These are phyloP conservation scores for Scomber scombrus DNA, from an alignment of 2,113 vertebrate species.

Conservation along the genomic window DNA sequence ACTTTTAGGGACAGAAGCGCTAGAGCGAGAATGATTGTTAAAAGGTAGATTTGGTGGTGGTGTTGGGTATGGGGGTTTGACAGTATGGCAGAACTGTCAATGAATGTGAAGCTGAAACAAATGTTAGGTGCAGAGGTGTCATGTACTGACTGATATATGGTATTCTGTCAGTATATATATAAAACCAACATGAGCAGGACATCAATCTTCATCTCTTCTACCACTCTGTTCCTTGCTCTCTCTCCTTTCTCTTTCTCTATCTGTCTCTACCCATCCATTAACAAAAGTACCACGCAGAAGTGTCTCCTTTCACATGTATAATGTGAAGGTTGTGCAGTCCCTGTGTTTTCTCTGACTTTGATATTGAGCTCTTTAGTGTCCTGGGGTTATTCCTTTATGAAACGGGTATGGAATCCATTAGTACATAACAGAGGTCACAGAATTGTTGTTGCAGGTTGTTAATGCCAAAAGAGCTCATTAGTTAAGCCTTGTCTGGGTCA, in stretches of 20 bases:
- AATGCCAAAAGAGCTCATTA: conserved; percentile 51
- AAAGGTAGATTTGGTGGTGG: conserved; percentile 23
- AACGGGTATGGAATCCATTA: conserved; percentile 12
- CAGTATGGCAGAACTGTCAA: conserved; percentile 8
- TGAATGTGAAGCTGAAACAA: conserved; percentile 25
- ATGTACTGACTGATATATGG: conserved; percentile 7
- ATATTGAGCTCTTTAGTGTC: not conserved
- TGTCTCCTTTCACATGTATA: not conserved
- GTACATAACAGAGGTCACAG: conserved; percentile 6
- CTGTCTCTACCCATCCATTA: not conserved
- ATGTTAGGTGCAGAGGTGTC: conserved; percentile 14
- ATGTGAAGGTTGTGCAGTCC: not conserved
- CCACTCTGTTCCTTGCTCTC: not conserved
- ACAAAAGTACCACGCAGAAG: not conserved
- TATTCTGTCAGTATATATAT: conserved; percentile 8
- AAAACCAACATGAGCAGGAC: not conserved
- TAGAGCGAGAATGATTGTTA: conserved; percentile 16
- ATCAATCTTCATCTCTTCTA: conserved; percentile 13
- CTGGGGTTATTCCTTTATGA: not conserved
- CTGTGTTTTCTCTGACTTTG: not conserved
- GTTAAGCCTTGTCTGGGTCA: conserved; percentile 12
- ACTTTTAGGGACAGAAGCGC: conserved; percentile 26
- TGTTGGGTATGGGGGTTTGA: not conserved
- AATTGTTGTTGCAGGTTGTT: conserved; percentile 21
- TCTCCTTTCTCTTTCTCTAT: not conserved